Percentiles rank a stretch among this genome's conserved stretches.
phyloP scores from a whole-genome alignment of 2,797 vertebrate species.

The Prunella strophiata region DNA sequence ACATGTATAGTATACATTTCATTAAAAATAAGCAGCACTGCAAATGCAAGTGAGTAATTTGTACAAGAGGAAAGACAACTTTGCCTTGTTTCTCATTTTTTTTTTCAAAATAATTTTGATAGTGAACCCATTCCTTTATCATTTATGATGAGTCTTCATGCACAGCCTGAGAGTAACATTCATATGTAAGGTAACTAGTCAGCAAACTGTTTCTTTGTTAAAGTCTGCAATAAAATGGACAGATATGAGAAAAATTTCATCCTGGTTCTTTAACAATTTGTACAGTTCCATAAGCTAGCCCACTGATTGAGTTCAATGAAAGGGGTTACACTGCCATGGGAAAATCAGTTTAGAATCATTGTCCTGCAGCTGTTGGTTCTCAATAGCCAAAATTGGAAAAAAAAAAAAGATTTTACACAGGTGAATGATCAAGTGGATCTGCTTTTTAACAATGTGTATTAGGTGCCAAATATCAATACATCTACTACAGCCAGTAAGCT shows the following conservation, averaged over 20 bases:
- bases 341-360: background rate
- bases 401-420: background rate
- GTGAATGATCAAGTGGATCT: background rate
- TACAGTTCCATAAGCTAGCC: background rate
- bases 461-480: background rate
- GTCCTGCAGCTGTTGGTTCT: background rate
- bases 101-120: background rate
- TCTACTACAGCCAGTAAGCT: rapidly evolving
- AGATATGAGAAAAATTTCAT: background rate
- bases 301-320: background rate
- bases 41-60: background rate
- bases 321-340: background rate
- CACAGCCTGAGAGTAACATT: conserved; percentile 6
- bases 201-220: background rate
- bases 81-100: background rate
- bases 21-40: background rate
- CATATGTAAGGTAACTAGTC: background rate
- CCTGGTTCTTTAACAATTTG: background rate
- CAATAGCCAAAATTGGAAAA: background rate
- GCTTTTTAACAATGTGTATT: background rate
- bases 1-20: background rate
- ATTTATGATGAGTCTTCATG: background rate
- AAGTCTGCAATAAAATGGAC: background rate
- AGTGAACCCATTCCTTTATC: background rate
- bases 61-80: background rate